These are phyloP conservation scores for Podotricha telesiphe DNA, from an alignment of 2,888 invertebrate species.

Conservation along the genomic window DNA sequence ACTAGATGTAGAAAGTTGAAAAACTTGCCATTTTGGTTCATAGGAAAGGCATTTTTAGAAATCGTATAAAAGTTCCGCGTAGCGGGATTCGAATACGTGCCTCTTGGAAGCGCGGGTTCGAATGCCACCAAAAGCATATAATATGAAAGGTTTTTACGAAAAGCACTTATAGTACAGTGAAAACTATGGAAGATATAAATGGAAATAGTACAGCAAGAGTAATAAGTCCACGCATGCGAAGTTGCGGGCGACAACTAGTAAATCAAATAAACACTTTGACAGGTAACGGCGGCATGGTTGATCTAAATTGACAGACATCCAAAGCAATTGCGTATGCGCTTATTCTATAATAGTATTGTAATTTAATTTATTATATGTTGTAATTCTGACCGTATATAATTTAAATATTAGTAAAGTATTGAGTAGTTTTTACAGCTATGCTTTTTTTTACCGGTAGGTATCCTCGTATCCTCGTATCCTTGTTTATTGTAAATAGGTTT, in stretches of 20 bases:
- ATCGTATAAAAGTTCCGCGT: no score
- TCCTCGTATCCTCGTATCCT: neutral
- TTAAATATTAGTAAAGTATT: slow-evolving; percentile 8
- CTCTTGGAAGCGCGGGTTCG: no score
- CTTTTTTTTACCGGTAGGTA: slow-evolving; percentile 1
- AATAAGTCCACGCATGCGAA: neutral
- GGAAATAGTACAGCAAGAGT: no score
- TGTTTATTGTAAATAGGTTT: neutral
- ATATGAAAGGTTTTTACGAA: no score
- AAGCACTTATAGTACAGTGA: no score
- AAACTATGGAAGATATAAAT: no score
- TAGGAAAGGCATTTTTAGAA: no score
- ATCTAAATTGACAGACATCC: slow-evolving; percentile 36
- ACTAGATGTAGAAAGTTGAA: neutral
- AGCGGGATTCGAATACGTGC: no score
- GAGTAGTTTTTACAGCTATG: slow-evolving; percentile 5
- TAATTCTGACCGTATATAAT: slow-evolving; percentile 12
- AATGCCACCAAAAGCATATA: no score
- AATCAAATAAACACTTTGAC: slow-evolving; percentile 7
- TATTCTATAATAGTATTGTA: slow-evolving; percentile 27
- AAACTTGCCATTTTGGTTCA: no score
- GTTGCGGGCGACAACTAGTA: neutral
- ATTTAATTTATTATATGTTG: slow-evolving; percentile 30
- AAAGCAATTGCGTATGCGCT: slow-evolving; percentile 29
- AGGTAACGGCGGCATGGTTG: slow-evolving; percentile 26